These are phyloP conservation scores for Temnothorax curvispinosus DNA, from an alignment of 1,140 invertebrate genomes.

Conservation along the genomic window DNA sequence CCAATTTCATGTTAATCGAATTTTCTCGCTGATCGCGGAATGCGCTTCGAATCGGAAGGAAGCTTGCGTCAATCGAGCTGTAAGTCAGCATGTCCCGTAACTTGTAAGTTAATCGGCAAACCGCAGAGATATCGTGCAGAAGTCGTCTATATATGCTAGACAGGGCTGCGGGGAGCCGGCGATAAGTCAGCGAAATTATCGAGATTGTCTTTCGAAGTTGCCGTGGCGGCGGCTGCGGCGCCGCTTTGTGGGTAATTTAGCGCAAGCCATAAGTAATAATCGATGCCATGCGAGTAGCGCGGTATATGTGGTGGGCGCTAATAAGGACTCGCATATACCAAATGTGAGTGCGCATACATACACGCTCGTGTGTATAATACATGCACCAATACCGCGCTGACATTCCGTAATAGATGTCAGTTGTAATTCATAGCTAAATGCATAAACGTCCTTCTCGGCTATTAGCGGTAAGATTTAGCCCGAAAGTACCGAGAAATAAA, in stretches of 20 bases:
- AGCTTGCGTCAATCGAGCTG: slow-evolving; percentile 14
- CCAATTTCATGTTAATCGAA: slow-evolving; percentile 20
- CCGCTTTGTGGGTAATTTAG: slow-evolving; percentile 72
- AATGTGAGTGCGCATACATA: slow-evolving; percentile 52
- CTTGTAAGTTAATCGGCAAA: slow-evolving; percentile 61
- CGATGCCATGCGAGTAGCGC: slow-evolving; percentile 68
- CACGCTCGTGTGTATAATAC: slow-evolving; percentile 42
- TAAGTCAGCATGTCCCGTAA: slow-evolving; percentile 55
- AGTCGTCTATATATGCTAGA: slow-evolving; percentile 3
- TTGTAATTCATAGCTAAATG: slow-evolving; percentile 62
- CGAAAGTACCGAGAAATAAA: slow-evolving; percentile 37
- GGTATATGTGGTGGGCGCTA: slow-evolving; percentile 66
- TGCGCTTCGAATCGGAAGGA: slow-evolving; percentile 37
- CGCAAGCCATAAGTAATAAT: slow-evolving; percentile 75
- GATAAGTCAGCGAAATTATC: slow-evolving; percentile 76
- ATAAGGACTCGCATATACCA: slow-evolving; percentile 66
- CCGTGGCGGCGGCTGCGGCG: slow-evolving; percentile 7
- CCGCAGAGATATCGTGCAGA: slow-evolving; percentile 27
- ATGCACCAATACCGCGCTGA: slow-evolving; percentile 27
- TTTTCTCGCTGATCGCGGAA: slow-evolving; percentile 52
- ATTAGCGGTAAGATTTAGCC: slow-evolving; percentile 63
- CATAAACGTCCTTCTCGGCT: slow-evolving; percentile 64
- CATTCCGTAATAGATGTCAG: slow-evolving; percentile 70
- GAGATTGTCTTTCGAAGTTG: slow-evolving; percentile 76
- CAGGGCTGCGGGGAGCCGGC: slow-evolving; percentile 16